phyloP scores from a whole-genome alignment of 23 tunicate species.

The Trididemnum nubilum region DNA sequence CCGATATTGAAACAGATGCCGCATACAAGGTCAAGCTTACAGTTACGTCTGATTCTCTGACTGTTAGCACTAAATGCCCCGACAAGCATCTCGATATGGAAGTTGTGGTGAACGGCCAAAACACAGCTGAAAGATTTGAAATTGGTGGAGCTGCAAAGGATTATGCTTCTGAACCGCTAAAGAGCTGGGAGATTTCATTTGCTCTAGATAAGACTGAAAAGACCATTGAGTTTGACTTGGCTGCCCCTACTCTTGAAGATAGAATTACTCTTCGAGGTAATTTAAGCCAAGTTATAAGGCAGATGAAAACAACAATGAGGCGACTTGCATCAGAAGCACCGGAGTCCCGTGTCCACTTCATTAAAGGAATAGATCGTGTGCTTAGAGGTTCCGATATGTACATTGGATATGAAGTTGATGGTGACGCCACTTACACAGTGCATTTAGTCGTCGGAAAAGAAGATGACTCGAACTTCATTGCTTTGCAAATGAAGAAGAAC shows the following conservation, averaged over 20 bases:
- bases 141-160: constrained; percentile 24
- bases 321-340: constrained; percentile 31
- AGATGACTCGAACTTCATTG: neutral
- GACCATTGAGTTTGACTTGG: constrained; percentile 17
- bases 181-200: constrained; percentile 16
- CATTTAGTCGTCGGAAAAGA: constrained; percentile 32
- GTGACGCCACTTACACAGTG: constrained; percentile 32
- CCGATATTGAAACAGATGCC: neutral
- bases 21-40: neutral
- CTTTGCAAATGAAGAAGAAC: constrained; percentile 43
- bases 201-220: constrained; percentile 27
- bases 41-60: constrained; percentile 5
- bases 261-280: constrained; percentile 38
- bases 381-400: constrained; percentile 45
- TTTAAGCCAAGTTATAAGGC: constrained; percentile 36
- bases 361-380: constrained; percentile 37
- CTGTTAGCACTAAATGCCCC: constrained; percentile 27
- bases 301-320: constrained; percentile 21
- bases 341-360: constrained; percentile 6
- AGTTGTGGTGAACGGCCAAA: constrained; percentile 7
- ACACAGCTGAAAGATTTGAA: constrained; percentile 8
- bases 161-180: neutral
- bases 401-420: constrained; percentile 37
- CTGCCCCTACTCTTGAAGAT: constrained; percentile 40
- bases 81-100: constrained; percentile 20